Evolutionary conservation across 2,113 vertebrate genomes (phyloP).

Genomic region (Dicaeum eximium): DNA sequence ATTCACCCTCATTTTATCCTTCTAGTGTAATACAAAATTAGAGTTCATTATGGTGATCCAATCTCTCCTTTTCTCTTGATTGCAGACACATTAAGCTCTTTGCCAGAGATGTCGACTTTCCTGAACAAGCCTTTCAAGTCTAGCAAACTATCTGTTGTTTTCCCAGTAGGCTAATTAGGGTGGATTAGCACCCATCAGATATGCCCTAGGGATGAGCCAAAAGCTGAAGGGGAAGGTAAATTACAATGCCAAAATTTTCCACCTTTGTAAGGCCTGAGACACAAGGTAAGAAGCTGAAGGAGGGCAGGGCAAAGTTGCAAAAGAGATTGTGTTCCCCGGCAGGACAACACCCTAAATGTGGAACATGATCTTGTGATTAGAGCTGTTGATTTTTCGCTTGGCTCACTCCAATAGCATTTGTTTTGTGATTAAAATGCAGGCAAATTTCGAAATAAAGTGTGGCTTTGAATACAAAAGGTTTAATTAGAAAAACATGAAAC

Average conservation of each 20-base stretch:
- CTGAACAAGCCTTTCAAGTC: slow-evolving; percentile 24
- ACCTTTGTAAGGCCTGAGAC: not conserved
- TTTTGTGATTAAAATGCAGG: not conserved
- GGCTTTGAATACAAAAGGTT: not conserved
- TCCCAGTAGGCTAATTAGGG: slow-evolving; percentile 15
- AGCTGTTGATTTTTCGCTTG: not conserved
- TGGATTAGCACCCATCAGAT: slow-evolving; percentile 11
- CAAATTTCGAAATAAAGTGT: not conserved
- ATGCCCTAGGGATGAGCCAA: not conserved
- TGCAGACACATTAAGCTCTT: slow-evolving; percentile 23
- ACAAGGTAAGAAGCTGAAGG: not conserved
- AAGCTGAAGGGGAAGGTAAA: not conserved
- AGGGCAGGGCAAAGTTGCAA: not conserved
- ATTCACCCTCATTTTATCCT: slow-evolving; percentile 58
- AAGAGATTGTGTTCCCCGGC: not conserved
- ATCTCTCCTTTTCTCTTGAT: slow-evolving; percentile 48
- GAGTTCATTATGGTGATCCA: slow-evolving; percentile 45
- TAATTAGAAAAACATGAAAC: not conserved
- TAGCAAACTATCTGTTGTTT: slow-evolving; percentile 34
- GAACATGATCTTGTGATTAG: not conserved
- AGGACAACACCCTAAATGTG: not conserved
- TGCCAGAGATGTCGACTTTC: slow-evolving; percentile 41
- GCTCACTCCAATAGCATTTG: not conserved
- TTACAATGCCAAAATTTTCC: not conserved
- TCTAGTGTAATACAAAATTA: slow-evolving; percentile 46